Evolutionary conservation across 2,888 invertebrate genomes (phyloP), one percentile per base, ranked within the genome.

Genomic region (Napeogenes inachia): DNA sequence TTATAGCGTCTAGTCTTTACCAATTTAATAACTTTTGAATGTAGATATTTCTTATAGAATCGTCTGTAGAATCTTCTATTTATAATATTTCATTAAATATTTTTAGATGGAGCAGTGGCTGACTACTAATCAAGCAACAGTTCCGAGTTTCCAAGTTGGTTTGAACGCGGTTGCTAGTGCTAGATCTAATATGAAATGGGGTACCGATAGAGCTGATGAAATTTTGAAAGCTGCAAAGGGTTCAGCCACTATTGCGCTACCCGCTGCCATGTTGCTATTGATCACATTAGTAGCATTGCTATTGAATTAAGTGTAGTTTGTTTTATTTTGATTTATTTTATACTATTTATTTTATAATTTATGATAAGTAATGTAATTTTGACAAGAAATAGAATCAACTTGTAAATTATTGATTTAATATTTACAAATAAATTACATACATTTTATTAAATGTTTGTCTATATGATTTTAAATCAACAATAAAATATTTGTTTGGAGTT

Each of bases 21-120:
- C 4, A 38, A 38, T 3, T 38, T 8, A 38, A 1, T 38, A 38
- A 38, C 1, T 38, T 6, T 38, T 38, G 38, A 38, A 38, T 38
- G 8, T 38, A 38, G 38, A 8, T 12, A 3, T 42, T 42, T 42
- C 12, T 12, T 10, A 10, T 42, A 6, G 42, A 42, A 10, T 10
- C 12, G 10, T 12, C 10, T 42, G 12, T 42, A 10, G 42, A 42
- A 42, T 42, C 8, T 10, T 10, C 42, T 10, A 10, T 55, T 12
- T 3, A 45, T 56, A 57, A 13, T 10, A 54, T 33, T 13, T 32
- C 35, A 30, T 10, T 10, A 33, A 13, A 47, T 30, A 50, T 50
- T 63, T 74, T 13, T 71, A 90, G 89, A 87, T 88, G 89, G 82
- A 86, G 58, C 45, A 72, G 46, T 89, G 90, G 90, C 76, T 90